phyloP scores from a whole-genome alignment of 2,797 vertebrate species.

The Falco concolor region DNA sequence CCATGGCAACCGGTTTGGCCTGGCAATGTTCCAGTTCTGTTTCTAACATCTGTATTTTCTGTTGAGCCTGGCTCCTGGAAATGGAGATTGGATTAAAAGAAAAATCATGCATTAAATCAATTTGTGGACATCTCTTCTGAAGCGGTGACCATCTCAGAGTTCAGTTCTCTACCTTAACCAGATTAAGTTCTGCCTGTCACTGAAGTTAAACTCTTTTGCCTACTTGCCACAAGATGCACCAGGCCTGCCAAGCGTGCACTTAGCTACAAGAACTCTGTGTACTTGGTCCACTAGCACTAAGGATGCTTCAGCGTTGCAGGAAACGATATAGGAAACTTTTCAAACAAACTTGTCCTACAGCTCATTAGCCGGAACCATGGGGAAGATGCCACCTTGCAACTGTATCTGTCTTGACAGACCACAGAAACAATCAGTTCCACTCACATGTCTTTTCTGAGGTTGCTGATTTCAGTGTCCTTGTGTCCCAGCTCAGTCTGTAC shows the following conservation, averaged over 20 bases:
- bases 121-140: neutral
- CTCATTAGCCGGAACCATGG: neutral
- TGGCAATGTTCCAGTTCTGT: constrained; percentile 71
- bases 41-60: constrained; percentile 69
- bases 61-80: constrained; percentile 64
- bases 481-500: constrained; percentile 66
- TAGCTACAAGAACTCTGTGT: neutral
- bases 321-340: neutral
- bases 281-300: neutral
- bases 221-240: neutral
- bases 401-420: neutral
- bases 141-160: neutral
- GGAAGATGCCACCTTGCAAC: neutral
- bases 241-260: neutral
- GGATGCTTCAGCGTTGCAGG: neutral
- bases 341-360: neutral
- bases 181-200: neutral
- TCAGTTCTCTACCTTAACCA: neutral
- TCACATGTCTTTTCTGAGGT: constrained; percentile 71
- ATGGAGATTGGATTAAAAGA: neutral
- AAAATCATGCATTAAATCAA: neutral
- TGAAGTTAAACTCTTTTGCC: neutral
- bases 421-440: neutral
- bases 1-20: constrained; percentile 46
- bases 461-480: constrained; percentile 63